Percentiles rank a stretch among this genome's conserved stretches.
Evolutionary conservation across 2,888 invertebrate species (phyloP).

Genomic region (Erebia aethiops): DNA sequence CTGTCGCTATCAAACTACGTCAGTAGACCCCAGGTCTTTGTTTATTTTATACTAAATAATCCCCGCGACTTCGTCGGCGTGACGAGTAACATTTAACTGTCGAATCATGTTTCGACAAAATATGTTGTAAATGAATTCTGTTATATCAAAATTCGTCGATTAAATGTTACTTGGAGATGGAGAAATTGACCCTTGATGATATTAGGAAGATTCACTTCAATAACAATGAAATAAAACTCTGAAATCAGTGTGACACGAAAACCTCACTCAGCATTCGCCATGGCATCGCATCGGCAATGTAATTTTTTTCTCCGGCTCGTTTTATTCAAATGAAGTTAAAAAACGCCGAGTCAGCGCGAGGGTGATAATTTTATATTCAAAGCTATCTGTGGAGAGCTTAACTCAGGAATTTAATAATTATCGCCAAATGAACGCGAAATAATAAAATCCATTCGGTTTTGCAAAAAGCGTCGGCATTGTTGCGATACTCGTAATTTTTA

Average conservation of each 20-base stretch:
- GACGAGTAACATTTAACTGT: too few relatives aligned
- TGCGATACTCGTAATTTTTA: not conserved
- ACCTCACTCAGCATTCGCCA: constrained; percentile 40
- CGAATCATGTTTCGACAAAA: too few relatives aligned
- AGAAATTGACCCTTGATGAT: not conserved
- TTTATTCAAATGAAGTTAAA: constrained; percentile 76
- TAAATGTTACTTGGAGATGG: too few relatives aligned
- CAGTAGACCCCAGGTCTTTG: too few relatives aligned
- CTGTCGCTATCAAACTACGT: too few relatives aligned
- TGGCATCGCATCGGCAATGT: constrained; percentile 62
- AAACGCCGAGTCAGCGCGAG: constrained; percentile 63
- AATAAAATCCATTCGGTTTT: constrained; percentile 13
- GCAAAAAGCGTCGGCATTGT: constrained; percentile 8
- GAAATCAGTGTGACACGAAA: constrained; percentile 38
- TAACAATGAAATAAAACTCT: constrained; percentile 42
- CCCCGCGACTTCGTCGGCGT: too few relatives aligned
- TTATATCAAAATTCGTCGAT: too few relatives aligned
- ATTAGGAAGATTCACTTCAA: constrained; percentile 8
- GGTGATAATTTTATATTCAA: constrained; percentile 78
- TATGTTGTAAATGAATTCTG: too few relatives aligned
- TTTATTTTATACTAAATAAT: too few relatives aligned
- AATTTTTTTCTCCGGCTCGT: constrained; percentile 55
- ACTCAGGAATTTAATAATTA: constrained; percentile 38
- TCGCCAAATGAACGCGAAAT: constrained; percentile 22
- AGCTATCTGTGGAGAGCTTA: constrained; percentile 40